phyloP scores from a whole-genome alignment of 2,888 invertebrate genomes.

The Myathropa florea region DNA sequence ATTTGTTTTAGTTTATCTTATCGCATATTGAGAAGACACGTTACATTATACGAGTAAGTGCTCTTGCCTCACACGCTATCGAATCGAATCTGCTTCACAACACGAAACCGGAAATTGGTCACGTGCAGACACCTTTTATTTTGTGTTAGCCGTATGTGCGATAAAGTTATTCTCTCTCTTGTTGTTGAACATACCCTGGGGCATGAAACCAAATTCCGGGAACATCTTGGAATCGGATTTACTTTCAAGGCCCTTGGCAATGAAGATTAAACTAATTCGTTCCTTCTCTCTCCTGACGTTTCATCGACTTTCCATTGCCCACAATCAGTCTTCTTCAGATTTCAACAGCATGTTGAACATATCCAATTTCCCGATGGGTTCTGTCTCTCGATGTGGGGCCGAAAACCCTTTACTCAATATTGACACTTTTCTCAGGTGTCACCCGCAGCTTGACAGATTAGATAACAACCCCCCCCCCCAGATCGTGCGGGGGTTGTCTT shows the following conservation, averaged over 20 bases:
- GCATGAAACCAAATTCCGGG: background rate
- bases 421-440: constrained; percentile 10
- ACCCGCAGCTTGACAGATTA: constrained; percentile 25
- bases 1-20: background rate
- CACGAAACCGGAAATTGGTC: background rate
- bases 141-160: background rate
- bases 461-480: background rate
- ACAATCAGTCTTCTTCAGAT: too few species aligned
- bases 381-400: too few species aligned
- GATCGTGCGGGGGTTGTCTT: background rate
- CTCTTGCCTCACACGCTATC: background rate
- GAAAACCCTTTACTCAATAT: background rate
- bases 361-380: background rate
- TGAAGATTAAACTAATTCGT: too few species aligned
- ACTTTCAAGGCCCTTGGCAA: background rate
- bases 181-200: too few species aligned
- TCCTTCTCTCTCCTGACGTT: background rate
- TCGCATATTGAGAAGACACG: background rate
- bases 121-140: background rate
- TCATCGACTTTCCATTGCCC: background rate
- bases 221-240: background rate
- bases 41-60: too few species aligned
- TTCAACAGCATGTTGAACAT: too few species aligned
- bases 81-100: background rate
- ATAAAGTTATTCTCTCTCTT: background rate